Evolutionary conservation across 2,113 vertebrate genomes (phyloP).

Genomic region (Corynorhinus townsendii): DNA sequence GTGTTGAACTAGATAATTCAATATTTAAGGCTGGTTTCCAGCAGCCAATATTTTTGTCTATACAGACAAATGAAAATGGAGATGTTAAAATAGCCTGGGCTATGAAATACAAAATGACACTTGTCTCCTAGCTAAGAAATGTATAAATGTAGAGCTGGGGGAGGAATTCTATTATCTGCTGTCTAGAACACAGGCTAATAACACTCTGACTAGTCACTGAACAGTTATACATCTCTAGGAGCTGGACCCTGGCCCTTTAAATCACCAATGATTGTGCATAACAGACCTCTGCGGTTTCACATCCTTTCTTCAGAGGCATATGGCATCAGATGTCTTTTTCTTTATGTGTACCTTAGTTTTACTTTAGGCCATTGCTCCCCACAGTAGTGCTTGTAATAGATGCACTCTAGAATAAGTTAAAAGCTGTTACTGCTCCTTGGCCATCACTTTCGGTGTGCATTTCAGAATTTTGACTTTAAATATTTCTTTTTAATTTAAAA

Average conservation of each 20-base stretch:
- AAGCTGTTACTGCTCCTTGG: background rate
- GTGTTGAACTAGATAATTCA: background rate
- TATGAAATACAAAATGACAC: slow-evolving; percentile 32
- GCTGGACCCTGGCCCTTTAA: background rate
- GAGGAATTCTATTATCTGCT: background rate
- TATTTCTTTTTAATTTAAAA: slow-evolving; percentile 28
- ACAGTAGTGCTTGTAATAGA: background rate
- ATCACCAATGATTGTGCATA: background rate
- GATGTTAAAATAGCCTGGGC: background rate
- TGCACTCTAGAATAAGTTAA: background rate
- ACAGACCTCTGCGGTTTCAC: background rate
- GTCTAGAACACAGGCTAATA: background rate
- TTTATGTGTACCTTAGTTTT: background rate
- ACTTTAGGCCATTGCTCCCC: background rate
- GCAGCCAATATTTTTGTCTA: background rate
- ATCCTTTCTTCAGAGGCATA: background rate
- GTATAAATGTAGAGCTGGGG: background rate
- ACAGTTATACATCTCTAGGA: background rate
- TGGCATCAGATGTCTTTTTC: background rate
- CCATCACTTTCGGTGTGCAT: background rate
- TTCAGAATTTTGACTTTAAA: background rate
- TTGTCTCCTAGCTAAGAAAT: slow-evolving; percentile 7
- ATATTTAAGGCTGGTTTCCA: background rate
- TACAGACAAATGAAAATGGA: background rate
- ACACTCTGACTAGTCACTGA: background rate